phyloP scores from a whole-genome alignment of 1,140 invertebrate species.

The Drosophila carrolli region DNA sequence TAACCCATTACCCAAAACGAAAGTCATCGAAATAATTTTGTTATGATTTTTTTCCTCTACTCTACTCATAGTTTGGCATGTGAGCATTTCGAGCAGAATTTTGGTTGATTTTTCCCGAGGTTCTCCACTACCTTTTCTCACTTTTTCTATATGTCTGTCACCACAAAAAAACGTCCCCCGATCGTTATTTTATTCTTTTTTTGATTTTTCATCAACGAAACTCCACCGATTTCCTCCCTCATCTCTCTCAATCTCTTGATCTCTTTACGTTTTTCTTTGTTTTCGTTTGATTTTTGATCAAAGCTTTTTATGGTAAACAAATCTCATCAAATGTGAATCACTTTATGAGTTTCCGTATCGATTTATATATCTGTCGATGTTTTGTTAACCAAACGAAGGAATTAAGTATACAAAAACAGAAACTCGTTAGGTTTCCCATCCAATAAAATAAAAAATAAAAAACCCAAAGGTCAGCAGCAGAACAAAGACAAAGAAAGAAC shows the following conservation, averaged over 20 bases:
- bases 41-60: constrained; percentile 20
- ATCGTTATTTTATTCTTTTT: constrained; percentile 27
- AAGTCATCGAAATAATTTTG: constrained; percentile 25
- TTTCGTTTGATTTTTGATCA: constrained; percentile 63
- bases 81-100: constrained; percentile 23
- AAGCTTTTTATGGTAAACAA: constrained; percentile 71
- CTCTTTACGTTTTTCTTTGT: constrained; percentile 36
- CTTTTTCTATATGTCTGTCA: constrained; percentile 25
- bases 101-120: constrained; percentile 14
- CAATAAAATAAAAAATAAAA: constrained; percentile 24
- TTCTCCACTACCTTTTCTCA: constrained; percentile 27
- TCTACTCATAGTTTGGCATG: constrained; percentile 30
- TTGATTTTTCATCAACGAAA: constrained; percentile 41
- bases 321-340: constrained; percentile 60
- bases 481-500: constrained; percentile 33
- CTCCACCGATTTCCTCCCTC: constrained; percentile 19
- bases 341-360: constrained; percentile 36
- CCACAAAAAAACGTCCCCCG: constrained; percentile 61
- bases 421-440: constrained; percentile 30
- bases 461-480: constrained; percentile 42
- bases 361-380: constrained; percentile 37
- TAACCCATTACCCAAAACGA: constrained; percentile 58
- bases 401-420: constrained; percentile 45
- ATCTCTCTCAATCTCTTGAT: constrained; percentile 22
- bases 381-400: constrained; percentile 35